Evolutionary conservation across 2,797 vertebrate genomes (phyloP).

Genomic region (Echeneis naucrates): DNA sequence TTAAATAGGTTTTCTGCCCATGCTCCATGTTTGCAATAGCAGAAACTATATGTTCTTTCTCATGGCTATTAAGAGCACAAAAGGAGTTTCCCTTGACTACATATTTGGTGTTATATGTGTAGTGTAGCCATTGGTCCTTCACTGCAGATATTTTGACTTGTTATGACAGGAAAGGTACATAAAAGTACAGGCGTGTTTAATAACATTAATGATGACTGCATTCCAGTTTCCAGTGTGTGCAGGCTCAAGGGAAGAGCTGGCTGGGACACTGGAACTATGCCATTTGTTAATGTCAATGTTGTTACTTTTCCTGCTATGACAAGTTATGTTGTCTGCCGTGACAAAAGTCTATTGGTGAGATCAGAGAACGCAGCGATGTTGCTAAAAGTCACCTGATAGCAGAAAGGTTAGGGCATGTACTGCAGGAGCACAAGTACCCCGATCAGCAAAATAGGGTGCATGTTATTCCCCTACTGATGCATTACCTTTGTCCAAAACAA

Average conservation of each 20-base stretch:
- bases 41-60: slow-evolving; percentile 19
- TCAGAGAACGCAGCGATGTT: too few relatives aligned
- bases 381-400: too few relatives aligned
- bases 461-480: too few relatives aligned
- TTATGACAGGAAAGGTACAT: slow-evolving; percentile 1
- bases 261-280: neutral
- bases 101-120: neutral
- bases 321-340: too few relatives aligned
- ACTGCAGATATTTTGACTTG: neutral
- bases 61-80: slow-evolving; percentile 7
- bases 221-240: neutral
- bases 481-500: too few relatives aligned
- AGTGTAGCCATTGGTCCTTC: neutral
- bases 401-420: too few relatives aligned
- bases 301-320: neutral
- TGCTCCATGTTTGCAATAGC: slow-evolving; percentile 43
- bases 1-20: slow-evolving; percentile 56
- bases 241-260: neutral
- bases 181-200: neutral
- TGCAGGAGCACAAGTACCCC: too few relatives aligned
- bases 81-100: neutral
- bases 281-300: neutral
- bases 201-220: neutral
- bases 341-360: too few relatives aligned
- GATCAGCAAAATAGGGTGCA: too few relatives aligned